Conservation (phyloP, 2,797 vertebrate species). For the Hylomyscus alleni region DNA sequence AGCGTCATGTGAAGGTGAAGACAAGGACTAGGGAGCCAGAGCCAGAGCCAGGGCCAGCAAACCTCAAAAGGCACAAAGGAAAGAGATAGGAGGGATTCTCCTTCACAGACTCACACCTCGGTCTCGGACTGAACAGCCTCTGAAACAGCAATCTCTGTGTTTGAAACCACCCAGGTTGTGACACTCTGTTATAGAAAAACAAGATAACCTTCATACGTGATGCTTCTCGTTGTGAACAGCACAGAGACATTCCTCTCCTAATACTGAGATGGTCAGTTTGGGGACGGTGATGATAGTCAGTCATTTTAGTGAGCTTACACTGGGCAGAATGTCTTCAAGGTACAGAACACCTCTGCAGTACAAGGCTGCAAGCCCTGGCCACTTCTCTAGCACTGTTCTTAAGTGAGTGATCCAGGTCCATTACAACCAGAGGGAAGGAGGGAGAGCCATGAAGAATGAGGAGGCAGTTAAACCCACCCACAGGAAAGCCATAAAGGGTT, state of each 20-base stretch:
- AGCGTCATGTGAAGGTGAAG: not conserved
- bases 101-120: not conserved
- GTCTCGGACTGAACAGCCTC: not conserved
- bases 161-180: not conserved
- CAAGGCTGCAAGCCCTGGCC: not conserved
- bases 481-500: not conserved
- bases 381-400: not conserved
- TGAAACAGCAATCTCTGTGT: not conserved
- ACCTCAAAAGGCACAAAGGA: not conserved
- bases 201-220: not conserved
- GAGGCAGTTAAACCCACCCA: not conserved
- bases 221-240: not conserved
- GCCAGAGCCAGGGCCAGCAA: not conserved
- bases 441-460: not conserved
- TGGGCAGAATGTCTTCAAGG: not conserved
- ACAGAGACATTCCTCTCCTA: not conserved
- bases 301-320: not conserved
- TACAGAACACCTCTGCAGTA: not conserved
- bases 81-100: not conserved
- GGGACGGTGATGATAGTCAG: not conserved
- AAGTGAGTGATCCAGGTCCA: not conserved
- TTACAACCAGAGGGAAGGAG: not conserved
- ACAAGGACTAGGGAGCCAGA: not conserved
- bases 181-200: not conserved
- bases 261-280: not conserved